These are phyloP conservation scores for Melanocharis versteri DNA, from an alignment of 2,113 vertebrate species.

Conservation along the genomic window DNA sequence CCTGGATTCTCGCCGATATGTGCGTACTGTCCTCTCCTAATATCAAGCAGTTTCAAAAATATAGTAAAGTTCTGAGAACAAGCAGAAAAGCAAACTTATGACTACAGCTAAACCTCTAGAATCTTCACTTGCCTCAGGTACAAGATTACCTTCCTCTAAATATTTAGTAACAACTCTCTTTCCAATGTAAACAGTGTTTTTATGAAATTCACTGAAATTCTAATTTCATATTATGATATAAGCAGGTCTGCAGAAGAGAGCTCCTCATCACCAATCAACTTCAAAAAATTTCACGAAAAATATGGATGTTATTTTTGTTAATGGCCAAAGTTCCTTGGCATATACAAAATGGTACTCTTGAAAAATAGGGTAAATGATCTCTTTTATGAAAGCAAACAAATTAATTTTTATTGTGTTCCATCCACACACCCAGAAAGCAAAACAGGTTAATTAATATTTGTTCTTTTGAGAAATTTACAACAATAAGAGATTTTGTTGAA, in stretches of 20 bases:
- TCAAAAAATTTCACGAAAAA: background rate
- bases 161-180: background rate
- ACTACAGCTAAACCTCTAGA: background rate
- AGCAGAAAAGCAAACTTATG: background rate
- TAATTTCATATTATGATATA: background rate
- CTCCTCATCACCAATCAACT: background rate
- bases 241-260: background rate
- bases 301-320: background rate
- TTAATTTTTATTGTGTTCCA: background rate
- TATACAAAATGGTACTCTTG: background rate
- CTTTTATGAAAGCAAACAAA: background rate
- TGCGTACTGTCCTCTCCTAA: background rate
- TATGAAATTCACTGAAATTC: background rate
- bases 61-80: background rate
- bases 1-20: fast-evolving
- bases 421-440: background rate
- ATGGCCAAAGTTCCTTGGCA: background rate
- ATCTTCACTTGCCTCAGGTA: background rate
- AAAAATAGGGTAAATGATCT: background rate
- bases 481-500: background rate
- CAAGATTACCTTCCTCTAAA: background rate
- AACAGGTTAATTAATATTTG: background rate
- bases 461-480: background rate
- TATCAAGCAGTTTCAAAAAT: background rate
- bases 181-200: background rate